A percentile compares a stretch with the other conserved stretches of the same genome.
phyloP scores from a whole-genome alignment of 2,113 vertebrate genomes.

The Ptychochromis oligacanthus region DNA sequence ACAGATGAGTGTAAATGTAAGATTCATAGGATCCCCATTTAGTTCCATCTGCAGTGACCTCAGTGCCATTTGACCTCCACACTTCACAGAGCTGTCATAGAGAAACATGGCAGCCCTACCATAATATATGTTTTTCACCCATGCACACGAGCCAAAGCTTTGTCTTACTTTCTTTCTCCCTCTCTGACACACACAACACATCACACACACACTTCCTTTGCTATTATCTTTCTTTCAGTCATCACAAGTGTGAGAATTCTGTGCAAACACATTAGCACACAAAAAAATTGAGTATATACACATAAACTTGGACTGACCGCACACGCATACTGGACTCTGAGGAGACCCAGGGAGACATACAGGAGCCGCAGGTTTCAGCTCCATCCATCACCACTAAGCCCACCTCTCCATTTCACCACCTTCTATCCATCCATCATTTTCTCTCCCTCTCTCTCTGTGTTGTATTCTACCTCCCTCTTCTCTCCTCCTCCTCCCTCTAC shows the following conservation, averaged over 20 bases:
- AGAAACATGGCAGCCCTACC: not conserved
- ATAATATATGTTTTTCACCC: constrained; percentile 1
- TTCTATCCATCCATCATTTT: constrained; percentile 68
- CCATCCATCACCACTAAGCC: constrained; percentile 71
- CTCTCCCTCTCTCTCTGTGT: constrained; percentile 6
- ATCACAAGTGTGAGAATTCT: not conserved
- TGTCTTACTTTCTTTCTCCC: not conserved
- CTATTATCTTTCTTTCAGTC: not conserved
- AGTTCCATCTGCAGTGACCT: constrained; percentile 19
- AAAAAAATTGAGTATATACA: not conserved
- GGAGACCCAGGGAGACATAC: constrained; percentile 21
- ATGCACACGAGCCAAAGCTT: not conserved
- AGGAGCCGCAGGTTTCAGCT: constrained; percentile 33
- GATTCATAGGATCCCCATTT: not conserved
- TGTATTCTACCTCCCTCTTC: constrained; percentile 1
- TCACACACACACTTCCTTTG: not conserved
- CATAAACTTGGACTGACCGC: constrained; percentile 10
- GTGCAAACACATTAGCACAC: not conserved
- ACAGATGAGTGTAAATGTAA: not conserved
- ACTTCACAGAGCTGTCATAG: constrained; percentile 25
- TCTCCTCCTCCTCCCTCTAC: not conserved
- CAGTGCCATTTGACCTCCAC: constrained; percentile 26
- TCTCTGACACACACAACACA: not conserved
- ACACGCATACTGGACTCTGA: constrained; percentile 18
- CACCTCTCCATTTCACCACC: constrained; percentile 58